Evolutionary conservation across 2,888 invertebrate genomes (phyloP).

Genomic region (Aspidapion aeneum): DNA sequence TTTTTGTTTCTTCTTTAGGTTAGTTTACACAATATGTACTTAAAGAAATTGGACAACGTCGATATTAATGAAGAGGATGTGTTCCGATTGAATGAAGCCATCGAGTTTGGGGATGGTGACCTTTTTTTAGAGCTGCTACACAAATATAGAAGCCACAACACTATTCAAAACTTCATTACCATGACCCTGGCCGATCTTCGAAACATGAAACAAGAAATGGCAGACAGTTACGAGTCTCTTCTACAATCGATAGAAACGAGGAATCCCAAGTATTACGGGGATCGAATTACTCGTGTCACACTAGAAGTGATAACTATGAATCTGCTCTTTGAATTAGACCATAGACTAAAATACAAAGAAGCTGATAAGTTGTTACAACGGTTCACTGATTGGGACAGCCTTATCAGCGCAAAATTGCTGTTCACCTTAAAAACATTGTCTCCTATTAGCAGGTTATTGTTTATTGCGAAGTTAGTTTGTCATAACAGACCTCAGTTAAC

Average conservation of each 20-base stretch:
- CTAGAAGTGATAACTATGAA: constrained; percentile 38
- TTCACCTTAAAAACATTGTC: constrained; percentile 22
- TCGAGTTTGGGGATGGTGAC: constrained; percentile 19
- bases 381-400: constrained; percentile 9
- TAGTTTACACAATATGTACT: constrained; percentile 29
- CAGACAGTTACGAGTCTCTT: constrained; percentile 11
- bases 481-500: constrained; percentile 24
- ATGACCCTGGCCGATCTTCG: constrained; percentile 30
- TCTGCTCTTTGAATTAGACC: constrained; percentile 7
- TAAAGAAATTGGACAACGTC: constrained; percentile 17
- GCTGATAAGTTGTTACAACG: neutral
- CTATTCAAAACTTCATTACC: constrained; percentile 31
- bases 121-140: constrained; percentile 25
- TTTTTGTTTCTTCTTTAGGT: too few relatives aligned
- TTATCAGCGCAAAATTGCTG: constrained; percentile 17
- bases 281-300: constrained; percentile 36
- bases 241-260: neutral
- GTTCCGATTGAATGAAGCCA: constrained; percentile 20
- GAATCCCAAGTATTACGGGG: neutral
- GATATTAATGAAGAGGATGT: constrained; percentile 29
- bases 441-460: constrained; percentile 31
- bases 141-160: constrained; percentile 24
- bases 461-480: constrained; percentile 26
- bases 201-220: constrained; percentile 13
- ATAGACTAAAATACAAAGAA: neutral